Evolutionary conservation across 2,113 vertebrate genomes (phyloP).

Genomic region (Amphilophus citrinellus): DNA sequence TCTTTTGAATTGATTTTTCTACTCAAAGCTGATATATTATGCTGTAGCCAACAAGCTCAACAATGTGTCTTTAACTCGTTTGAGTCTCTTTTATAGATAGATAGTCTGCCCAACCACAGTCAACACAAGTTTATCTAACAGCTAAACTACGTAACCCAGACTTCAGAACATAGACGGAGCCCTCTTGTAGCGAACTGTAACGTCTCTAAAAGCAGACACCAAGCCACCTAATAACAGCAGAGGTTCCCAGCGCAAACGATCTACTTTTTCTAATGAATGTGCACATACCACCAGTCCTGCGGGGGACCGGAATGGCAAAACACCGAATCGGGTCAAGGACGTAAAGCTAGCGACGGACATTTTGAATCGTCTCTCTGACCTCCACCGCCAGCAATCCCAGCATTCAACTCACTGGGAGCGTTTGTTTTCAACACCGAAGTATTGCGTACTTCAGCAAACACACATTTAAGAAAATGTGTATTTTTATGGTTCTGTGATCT

Average conservation of each 20-base stretch:
- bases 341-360: slow-evolving; percentile 76
- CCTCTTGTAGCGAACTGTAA: not conserved
- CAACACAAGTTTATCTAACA: not conserved
- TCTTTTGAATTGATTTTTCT: not conserved
- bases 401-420: not conserved
- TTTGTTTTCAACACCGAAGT: not conserved
- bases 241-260: not conserved
- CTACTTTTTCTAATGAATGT: accelerated
- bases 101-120: not conserved
- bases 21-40: not conserved
- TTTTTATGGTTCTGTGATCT: not conserved
- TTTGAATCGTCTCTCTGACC: slow-evolving; percentile 62
- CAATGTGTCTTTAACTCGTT: not conserved
- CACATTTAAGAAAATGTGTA: accelerated
- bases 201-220: not conserved
- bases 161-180: slow-evolving; percentile 44
- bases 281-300: slow-evolving; percentile 59
- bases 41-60: not conserved
- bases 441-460: accelerated
- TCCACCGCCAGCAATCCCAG: slow-evolving; percentile 46
- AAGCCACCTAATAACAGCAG: not conserved
- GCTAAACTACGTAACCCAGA: not conserved
- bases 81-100: not conserved
- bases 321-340: slow-evolving; percentile 75
- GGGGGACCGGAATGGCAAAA: slow-evolving; percentile 50